Base-by-base conservation (phyloP, 1,140 invertebrate species). In the Drosophila triauraria region DNA sequence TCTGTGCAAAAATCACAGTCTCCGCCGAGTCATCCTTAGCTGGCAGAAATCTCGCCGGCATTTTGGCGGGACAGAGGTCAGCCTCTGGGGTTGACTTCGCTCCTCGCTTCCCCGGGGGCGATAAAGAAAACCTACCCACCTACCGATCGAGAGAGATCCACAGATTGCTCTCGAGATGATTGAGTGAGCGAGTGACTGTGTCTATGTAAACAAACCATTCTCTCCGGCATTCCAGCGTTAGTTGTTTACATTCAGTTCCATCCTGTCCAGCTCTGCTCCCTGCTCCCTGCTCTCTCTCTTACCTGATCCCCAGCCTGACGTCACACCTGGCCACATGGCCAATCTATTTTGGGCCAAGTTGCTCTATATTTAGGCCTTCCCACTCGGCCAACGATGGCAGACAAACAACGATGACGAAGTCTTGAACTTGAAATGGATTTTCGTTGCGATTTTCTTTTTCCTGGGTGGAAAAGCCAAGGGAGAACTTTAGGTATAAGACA, bases 361-460 rank as follows among this genome's bases (percentile, higher is more conserved):
- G 32, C 15, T 46, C 54, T 65, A 65, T 59, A 47, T 65, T 65
- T 65, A 60, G 63, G 54, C 54, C 63, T 12, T 40, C 30, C 20
- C 30, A 63, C 23, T 46, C 60, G 12, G 59, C 32, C 25, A 56
- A 20, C 20, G 8, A 40, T 23, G 44, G 13, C 25, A 27, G n/a
- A 63, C 50, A 64, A 70, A 54, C 42, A 53, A 65, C 51, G 15
- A 54, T 44, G 42, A 71, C 35, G 48, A 42, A 57, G 63, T 57
- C 61, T 56, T 71, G 68, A 71, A 71, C 68, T 71, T 71, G 61
- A 71, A 53, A 56, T 46, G 32, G 42, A n/a, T 17, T 13, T 58
- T 43, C 23, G 3, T 27, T 25, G 23, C 46, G 17, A 27, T 13
- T 48, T 46, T 20, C 20, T 12, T 13, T 38, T 13, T 35, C 12